Evolutionary conservation across 2,888 invertebrate genomes (phyloP).

Genomic region (Holacanthella duospinosa): DNA sequence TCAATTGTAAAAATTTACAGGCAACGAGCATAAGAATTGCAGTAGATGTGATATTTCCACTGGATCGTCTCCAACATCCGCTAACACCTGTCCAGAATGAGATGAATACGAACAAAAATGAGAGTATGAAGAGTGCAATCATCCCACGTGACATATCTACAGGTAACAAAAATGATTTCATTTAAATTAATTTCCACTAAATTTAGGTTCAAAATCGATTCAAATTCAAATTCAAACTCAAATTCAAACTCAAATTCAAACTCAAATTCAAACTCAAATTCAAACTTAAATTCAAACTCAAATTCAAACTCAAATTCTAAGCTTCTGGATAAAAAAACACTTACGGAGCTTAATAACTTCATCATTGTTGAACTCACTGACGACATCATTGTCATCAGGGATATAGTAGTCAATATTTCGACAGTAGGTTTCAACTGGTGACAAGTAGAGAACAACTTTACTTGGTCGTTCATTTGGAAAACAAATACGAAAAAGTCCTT

Average conservation of each 20-base stretch:
- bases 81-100: slow-evolving; percentile 93
- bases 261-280: too few relatives aligned
- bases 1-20: slow-evolving; percentile 50
- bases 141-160: slow-evolving; percentile 80
- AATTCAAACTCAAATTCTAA: slow-evolving; percentile 4
- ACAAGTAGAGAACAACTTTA: slow-evolving; percentile 55
- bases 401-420: slow-evolving; percentile 90
- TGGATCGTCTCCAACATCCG: slow-evolving; percentile 92
- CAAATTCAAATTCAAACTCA: too few relatives aligned
- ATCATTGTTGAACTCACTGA: slow-evolving; percentile 54
- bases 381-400: slow-evolving; percentile 74
- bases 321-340: slow-evolving; percentile 41
- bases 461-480: slow-evolving; percentile 52
- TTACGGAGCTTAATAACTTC: slow-evolving; percentile 73
- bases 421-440: slow-evolving; percentile 89
- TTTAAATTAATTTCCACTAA: neutral
- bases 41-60: slow-evolving; percentile 85
- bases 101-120: slow-evolving; percentile 79
- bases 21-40: slow-evolving; percentile 79
- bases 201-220: neutral
- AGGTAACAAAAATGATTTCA: slow-evolving; percentile 21
- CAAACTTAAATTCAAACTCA: too few relatives aligned
- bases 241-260: too few relatives aligned
- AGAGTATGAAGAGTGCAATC: slow-evolving; percentile 84
- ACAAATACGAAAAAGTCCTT: slow-evolving; percentile 86